Percentiles rank a stretch among this genome's conserved stretches.
Evolutionary conservation across 2,113 vertebrate species (phyloP).

Genomic region (Nesospiza acunhae): DNA sequence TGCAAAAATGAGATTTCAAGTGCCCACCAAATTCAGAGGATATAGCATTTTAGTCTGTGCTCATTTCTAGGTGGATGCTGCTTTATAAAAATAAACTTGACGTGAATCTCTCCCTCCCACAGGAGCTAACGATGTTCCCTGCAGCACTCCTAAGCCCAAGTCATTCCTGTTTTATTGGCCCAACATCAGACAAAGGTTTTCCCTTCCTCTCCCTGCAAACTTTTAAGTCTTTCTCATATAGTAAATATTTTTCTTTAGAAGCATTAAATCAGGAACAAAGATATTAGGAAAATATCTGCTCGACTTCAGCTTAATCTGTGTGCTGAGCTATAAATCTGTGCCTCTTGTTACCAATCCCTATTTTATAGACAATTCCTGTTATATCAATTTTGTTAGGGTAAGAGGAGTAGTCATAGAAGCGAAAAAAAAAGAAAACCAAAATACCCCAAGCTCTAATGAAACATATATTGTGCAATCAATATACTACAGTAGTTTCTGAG

Average conservation of each 20-base stretch:
- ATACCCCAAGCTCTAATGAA: not conserved
- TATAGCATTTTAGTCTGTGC: not conserved
- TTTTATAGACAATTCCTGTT: not conserved
- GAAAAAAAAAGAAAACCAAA: too few relatives aligned
- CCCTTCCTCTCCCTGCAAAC: not conserved
- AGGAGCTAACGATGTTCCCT: slow-evolving; percentile 2
- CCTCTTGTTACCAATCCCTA: not conserved
- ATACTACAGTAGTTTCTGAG: not conserved
- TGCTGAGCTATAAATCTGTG: not conserved
- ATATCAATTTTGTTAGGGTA: not conserved
- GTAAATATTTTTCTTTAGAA: not conserved
- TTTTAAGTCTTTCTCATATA: not conserved
- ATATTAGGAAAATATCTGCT: not conserved
- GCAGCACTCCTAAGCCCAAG: not conserved
- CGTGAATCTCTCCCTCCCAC: slow-evolving; percentile 21
- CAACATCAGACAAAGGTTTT: not conserved
- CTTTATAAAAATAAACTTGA: slow-evolving; percentile 55
- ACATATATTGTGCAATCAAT: slow-evolving; percentile 21
- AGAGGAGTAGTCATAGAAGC: not conserved
- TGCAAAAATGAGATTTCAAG: not conserved
- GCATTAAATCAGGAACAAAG: not conserved
- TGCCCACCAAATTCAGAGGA: not conserved
- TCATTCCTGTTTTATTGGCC: slow-evolving; percentile 6
- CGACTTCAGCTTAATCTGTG: slow-evolving; percentile 12
- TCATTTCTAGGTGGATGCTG: slow-evolving; percentile 30